These are phyloP conservation scores for Poeciliopsis retropinna DNA, from an alignment of 2,113 vertebrate species.

Conservation along the genomic window DNA sequence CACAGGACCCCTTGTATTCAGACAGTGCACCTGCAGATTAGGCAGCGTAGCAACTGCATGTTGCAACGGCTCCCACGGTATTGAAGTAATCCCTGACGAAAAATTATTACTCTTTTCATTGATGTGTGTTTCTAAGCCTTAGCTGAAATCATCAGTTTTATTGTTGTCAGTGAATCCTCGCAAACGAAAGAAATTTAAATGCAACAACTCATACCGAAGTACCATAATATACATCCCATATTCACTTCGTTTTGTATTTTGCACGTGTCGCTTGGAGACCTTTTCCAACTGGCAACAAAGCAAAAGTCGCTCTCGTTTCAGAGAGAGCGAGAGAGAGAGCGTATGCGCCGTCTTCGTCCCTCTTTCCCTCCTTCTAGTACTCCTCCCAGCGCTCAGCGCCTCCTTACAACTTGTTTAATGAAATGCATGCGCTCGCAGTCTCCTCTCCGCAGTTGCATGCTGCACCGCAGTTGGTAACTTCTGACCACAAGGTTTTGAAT, in stretches of 20 bases:
- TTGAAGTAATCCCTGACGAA: conserved; percentile 20
- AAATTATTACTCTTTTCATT: conserved; percentile 33
- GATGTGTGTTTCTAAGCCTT: conserved; percentile 30
- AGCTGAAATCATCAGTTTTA: conserved; percentile 33
- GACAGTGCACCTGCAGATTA: conserved; percentile 61
- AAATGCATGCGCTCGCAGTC: conserved; percentile 52
- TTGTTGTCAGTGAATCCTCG: conserved; percentile 38
- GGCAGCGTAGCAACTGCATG: conserved; percentile 18
- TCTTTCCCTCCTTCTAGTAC: conserved; percentile 44
- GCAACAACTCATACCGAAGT: conserved; percentile 36
- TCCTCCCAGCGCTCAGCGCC: conserved; percentile 75
- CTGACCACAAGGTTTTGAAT: conserved; percentile 43
- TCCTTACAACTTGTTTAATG: conserved; percentile 65
- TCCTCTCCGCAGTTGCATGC: conserved; percentile 50
- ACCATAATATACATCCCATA: conserved; percentile 30
- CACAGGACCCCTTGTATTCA: conserved; percentile 37
- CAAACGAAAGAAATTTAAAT: conserved; percentile 18
- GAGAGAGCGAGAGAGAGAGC: conserved; percentile 38
- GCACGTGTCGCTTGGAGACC: conserved; percentile 43
- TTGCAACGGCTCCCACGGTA: conserved; percentile 39
- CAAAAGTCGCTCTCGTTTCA: conserved; percentile 33
- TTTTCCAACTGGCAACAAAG: conserved; percentile 38
- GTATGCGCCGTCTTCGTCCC: conserved; percentile 3
- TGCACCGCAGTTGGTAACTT: conserved; percentile 30
- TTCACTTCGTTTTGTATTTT: conserved; percentile 19